Conservation (phyloP, 2,113 vertebrate genomes). For the Salvelinus alpinus region DNA sequence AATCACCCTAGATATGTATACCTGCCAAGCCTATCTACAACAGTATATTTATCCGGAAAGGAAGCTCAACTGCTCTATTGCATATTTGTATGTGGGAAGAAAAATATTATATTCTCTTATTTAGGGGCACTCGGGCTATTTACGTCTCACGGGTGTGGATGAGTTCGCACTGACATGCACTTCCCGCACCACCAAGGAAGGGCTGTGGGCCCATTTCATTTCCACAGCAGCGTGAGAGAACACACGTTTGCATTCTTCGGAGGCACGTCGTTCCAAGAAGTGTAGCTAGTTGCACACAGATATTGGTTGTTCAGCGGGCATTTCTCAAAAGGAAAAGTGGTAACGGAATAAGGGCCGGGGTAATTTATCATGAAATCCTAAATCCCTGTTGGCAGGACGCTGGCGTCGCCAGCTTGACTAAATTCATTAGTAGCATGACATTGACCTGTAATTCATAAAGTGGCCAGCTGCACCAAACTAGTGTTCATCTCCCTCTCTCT, state of each 20-base stretch:
- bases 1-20: constrained; percentile 36
- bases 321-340: not conserved
- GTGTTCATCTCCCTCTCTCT: not conserved
- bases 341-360: not conserved
- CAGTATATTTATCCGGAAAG: not conserved
- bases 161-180: not conserved
- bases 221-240: not conserved
- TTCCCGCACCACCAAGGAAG: constrained; percentile 8
- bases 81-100: not conserved
- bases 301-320: not conserved
- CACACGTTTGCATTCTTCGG: not conserved
- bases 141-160: not conserved
- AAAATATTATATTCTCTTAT: not conserved
- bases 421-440: not conserved
- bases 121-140: not conserved
- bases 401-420: not conserved
- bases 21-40: constrained; percentile 36
- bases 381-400: not conserved
- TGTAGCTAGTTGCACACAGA: too few relatives aligned
- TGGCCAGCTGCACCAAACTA: not conserved
- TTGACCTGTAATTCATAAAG: not conserved
- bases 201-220: not conserved
- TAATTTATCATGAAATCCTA: not conserved
- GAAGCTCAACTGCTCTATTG: not conserved
- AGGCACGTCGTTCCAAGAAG: not conserved